These are phyloP conservation scores for Tipula unca DNA, from an alignment of 2,888 invertebrate species.

Conservation along the genomic window DNA sequence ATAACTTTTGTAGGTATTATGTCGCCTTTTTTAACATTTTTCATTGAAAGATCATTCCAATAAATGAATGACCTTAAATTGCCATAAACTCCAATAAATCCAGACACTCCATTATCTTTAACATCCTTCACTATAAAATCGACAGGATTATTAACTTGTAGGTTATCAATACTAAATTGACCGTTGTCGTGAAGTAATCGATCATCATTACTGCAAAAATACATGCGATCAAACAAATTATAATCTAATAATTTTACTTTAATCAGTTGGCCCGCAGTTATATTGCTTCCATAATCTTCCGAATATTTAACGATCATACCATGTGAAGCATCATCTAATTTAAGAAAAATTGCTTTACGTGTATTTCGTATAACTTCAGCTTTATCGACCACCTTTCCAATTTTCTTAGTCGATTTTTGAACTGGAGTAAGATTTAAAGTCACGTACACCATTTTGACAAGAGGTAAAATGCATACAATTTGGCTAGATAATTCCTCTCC, in stretches of 20 bases:
- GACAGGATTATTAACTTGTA: not conserved
- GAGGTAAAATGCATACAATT: conserved; percentile 54
- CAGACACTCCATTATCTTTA: not conserved
- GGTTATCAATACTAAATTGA: not conserved
- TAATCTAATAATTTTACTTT: conserved; percentile 48
- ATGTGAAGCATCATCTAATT: conserved; percentile 33
- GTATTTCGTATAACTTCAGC: conserved; percentile 46
- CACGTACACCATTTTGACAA: conserved; percentile 58
- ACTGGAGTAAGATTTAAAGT: conserved; percentile 38
- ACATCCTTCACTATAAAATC: not conserved
- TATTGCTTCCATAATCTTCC: conserved; percentile 28
- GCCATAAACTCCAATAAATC: not conserved
- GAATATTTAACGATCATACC: conserved; percentile 38
- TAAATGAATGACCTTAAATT: not conserved
- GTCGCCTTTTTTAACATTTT: not conserved
- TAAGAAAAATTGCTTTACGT: conserved; percentile 39
- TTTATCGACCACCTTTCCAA: conserved; percentile 51
- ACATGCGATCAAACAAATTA: conserved; percentile 54
- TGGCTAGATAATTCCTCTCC: not conserved
- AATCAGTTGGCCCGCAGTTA: not conserved
- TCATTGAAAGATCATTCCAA: not conserved
- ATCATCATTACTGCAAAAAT: conserved; percentile 58
- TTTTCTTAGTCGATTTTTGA: conserved; percentile 24
- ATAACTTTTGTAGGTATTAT: not conserved
- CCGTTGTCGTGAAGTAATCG: conserved; percentile 47